Evolutionary conservation across 2,888 invertebrate genomes (phyloP), one percentile per base, ranked within the genome.

Genomic region (Molorchus minor): DNA sequence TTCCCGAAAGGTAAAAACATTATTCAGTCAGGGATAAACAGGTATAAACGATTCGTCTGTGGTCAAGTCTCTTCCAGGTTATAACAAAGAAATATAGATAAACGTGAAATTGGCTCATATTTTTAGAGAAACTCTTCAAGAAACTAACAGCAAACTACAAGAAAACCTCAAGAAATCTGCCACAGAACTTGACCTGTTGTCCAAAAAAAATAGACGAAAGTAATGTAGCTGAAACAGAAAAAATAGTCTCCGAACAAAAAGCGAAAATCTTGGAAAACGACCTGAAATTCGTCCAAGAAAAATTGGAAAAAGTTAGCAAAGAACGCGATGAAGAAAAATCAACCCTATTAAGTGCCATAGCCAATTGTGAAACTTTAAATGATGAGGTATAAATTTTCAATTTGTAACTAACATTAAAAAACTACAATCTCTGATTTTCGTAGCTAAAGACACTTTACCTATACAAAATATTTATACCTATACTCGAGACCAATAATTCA

Each of bases 121-220:
- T 55, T 62, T 19, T 25, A 73, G 74, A 43, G 47, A 63, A n/a
- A 58, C 33, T 19, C 56, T 75, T 2, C 52, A 61, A 35, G 69
- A 71, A 4, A 68, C 67, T n/a, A 71, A 74, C 36, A 49, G 41
- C 0, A 67, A 69, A 15, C 49, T 74, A 17, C 72, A 74, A 61
- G 71, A 71, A 52, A 67, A 66, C 38, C 52, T 72, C 1, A 64
- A 71, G 35, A 68, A 63, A 19, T 67, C 65, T 1, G 56, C 66
- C 19, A 52, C 17, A 10, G 72, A 74, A 59, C 45, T 72, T 5
- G 63, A 72, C 10, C 56, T 44, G 3, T 43, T 71, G 10, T 56
- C 61, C 1, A 65, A 67, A n/a, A 40, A 61, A 69, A 67, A 47
- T 73, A 2, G 68, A 70, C 19, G 57, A 62, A 35, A 55, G 40